A percentile compares a stretch with the other conserved stretches of the same genome.
These are phyloP conservation scores for Drosophila eohydei DNA, from an alignment of 2,888 invertebrate species.

Conservation along the genomic window DNA sequence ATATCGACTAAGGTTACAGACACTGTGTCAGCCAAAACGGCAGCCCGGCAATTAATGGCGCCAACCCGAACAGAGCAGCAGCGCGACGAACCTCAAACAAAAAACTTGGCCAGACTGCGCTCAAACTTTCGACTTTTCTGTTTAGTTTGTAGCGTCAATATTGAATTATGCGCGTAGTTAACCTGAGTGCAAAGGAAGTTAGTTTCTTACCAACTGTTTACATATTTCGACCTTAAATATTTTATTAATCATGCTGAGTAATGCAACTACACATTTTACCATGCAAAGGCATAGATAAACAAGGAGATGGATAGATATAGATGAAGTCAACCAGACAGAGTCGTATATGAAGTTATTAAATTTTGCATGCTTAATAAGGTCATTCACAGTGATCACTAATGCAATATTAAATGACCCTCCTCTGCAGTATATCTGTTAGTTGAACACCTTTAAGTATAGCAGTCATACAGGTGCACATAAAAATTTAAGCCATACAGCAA, in stretches of 20 bases:
- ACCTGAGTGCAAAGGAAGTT: constrained; percentile 9
- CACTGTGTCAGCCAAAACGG: constrained; percentile 59
- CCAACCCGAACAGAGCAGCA: constrained; percentile 8
- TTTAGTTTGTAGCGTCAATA: constrained; percentile 34
- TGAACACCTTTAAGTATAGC: not conserved
- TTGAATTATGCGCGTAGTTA: constrained; percentile 34
- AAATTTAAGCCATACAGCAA: constrained; percentile 26
- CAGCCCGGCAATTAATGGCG: constrained; percentile 67
- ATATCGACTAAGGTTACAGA: constrained; percentile 18
- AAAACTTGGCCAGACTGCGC: constrained; percentile 19
- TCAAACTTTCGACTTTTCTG: constrained; percentile 24
- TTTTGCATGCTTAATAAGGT: no score
- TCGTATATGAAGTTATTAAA: no score
- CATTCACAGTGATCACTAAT: no score
- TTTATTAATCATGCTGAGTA: not conserved
- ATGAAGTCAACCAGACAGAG: no score
- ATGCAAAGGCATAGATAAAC: not conserved
- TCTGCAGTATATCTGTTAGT: not conserved
- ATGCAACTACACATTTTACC: not conserved
- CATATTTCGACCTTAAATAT: not conserved
- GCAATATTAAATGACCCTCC: no score
- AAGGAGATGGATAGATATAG: no score
- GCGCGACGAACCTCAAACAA: constrained; percentile 13
- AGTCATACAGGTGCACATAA: not conserved
- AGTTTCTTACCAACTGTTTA: not conserved